A percentile compares a stretch with the other conserved stretches of the same genome.
These are phyloP conservation scores for Dorcus parallelipipedus DNA, from an alignment of 2,888 invertebrate genomes.

Conservation along the genomic window DNA sequence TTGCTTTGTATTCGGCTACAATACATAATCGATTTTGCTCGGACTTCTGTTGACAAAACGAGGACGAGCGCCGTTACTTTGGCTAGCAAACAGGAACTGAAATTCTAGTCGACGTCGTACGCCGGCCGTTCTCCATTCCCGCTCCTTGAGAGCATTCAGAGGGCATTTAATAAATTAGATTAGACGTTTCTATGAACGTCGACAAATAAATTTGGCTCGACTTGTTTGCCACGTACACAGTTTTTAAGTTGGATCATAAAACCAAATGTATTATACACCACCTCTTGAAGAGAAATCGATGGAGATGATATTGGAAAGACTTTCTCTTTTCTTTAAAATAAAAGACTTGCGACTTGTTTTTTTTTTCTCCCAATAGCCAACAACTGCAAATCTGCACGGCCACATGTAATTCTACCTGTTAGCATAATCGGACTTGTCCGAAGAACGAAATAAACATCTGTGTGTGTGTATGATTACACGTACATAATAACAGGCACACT, in stretches of 20 bases:
- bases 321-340: no score
- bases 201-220: no score
- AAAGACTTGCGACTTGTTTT: no score
- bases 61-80: constrained; percentile 7
- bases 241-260: no score
- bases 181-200: no score
- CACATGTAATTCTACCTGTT: background rate
- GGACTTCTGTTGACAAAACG: constrained; percentile 18
- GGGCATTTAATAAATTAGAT: background rate
- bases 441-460: background rate
- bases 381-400: no score
- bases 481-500: constrained; percentile 18
- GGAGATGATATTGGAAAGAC: no score
- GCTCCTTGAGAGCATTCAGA: constrained; percentile 6
- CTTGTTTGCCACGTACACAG: no score
- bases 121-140: background rate
- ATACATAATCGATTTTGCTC: constrained; percentile 26
- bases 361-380: no score
- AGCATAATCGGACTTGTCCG: background rate
- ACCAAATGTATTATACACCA: no score
- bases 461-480: background rate
- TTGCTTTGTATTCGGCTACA: constrained; percentile 26
- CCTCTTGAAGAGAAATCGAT: no score
- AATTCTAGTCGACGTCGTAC: constrained; percentile 1
- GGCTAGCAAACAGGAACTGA: constrained; percentile 3